Evolutionary conservation across 2,888 invertebrate species (phyloP), one percentile per base, ranked within the genome.

Genomic region (Acanthosoma haemorrhoidale): DNA sequence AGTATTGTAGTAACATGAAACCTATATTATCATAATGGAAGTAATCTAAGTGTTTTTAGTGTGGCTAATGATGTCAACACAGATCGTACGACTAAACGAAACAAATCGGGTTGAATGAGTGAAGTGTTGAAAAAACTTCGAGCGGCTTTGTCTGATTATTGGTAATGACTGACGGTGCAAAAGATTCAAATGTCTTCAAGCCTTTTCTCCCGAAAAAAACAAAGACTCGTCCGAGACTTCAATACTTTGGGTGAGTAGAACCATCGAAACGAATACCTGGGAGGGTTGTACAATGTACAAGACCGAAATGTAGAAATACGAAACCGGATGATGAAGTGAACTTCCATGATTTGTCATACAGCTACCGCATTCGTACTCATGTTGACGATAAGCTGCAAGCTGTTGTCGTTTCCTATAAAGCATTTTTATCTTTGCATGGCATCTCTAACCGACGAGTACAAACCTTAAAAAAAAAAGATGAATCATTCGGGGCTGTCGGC

Each of bases 361-460:
- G 43, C 13, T 41, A 41, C 13, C n/a, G 18, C 6, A n/a, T 41
- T 5, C n/a, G 43, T 16, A 41, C 18, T 8, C 43, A 13, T 16
- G 13, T 16, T 16, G 18, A 41, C 13, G 43, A n/a, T 4, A 16
- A 5, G 4, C 6, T 16, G 5, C n/a, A 41, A 18, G 43, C 4
- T 41, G 43, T 41, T 8, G 5, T n/a, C 13, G 68, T 71, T 71
- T 71, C 68, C 25, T 59, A 68, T 39, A 71, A 69, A 41, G 67
- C 71, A 11, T 68, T 71, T 31, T 51, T 71, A 61, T n/a, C 68
- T 11, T 41, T 71, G 25, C 68, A 69, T 61, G 71, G 68, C 43
- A 71, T 71, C 36, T 41, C 29, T 25, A 64, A 64, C 25, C 15
- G 32, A 18, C 63, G 70, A 21, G 64, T 70, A 41, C 64, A 70